Evolutionary conservation across 2,888 invertebrate species (phyloP).

Genomic region (Acrocyrtus sp.): DNA sequence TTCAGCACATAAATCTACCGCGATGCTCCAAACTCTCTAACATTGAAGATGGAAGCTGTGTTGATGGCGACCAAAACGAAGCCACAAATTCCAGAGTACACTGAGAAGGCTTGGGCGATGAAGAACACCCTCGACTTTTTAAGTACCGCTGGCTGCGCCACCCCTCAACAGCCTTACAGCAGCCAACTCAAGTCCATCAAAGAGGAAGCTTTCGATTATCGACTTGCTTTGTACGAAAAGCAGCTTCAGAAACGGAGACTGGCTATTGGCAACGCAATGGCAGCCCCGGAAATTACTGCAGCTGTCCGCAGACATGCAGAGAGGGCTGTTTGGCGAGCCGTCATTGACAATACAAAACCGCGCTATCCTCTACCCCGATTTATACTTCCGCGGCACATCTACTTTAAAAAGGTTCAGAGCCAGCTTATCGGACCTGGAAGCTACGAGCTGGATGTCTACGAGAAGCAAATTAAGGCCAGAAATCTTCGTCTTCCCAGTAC

Average conservation of each 20-base stretch:
- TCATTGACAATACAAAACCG: slow-evolving; percentile 41
- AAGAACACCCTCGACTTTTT: slow-evolving; percentile 39
- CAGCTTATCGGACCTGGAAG: slow-evolving; percentile 43
- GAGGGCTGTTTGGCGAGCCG: slow-evolving; percentile 30
- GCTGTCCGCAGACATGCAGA: slow-evolving; percentile 30
- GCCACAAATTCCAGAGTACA: slow-evolving; percentile 12
- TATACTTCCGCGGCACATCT: slow-evolving; percentile 29
- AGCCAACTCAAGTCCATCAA: neutral
- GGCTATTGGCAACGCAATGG: slow-evolving; percentile 5
- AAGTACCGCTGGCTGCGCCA: slow-evolving; percentile 16
- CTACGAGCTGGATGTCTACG: slow-evolving; percentile 32
- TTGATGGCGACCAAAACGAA: neutral
- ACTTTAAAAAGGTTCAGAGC: slow-evolving; percentile 26
- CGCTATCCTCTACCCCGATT: slow-evolving; percentile 41
- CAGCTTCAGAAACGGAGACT: slow-evolving; percentile 26
- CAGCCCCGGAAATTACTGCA: slow-evolving; percentile 32
- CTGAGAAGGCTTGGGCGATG: slow-evolving; percentile 31
- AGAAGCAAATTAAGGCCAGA: neutral
- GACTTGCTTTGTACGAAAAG: slow-evolving; percentile 8
- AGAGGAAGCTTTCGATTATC: neutral
- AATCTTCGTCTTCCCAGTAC: slow-evolving; percentile 17
- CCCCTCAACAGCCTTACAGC: neutral
- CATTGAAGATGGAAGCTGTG: neutral
- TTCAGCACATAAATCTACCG: too few relatives aligned
- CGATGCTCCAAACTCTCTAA: neutral